Evolutionary conservation across 1,140 invertebrate genomes (phyloP).

Genomic region (Olivierus martensii): DNA sequence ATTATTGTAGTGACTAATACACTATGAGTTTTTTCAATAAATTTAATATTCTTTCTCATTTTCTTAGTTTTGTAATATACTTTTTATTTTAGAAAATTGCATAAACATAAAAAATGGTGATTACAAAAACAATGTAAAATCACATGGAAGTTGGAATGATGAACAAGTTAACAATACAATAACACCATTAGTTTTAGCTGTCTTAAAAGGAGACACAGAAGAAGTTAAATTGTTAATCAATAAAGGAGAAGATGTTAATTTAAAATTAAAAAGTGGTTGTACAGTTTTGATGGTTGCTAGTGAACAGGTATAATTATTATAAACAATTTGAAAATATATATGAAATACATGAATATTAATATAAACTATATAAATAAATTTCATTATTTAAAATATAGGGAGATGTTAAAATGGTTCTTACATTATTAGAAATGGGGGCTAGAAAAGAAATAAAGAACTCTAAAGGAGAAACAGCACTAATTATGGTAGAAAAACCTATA

Average conservation of each 20-base stretch:
- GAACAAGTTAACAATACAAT: no score
- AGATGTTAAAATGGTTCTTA: constrained; percentile 20
- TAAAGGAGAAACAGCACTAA: constrained; percentile 25
- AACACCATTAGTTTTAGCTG: neutral
- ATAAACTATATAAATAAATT: neutral
- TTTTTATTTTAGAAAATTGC: no score
- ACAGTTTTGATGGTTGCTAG: constrained; percentile 26
- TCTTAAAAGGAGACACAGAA: constrained; percentile 4
- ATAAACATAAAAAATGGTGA: no score
- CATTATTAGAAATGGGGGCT: constrained; percentile 24
- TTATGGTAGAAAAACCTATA: constrained; percentile 22
- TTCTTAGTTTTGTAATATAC: no score
- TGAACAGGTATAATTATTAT: constrained; percentile 22
- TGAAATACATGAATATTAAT: neutral
- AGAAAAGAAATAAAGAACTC: constrained; percentile 23
- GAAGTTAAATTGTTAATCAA: constrained; percentile 3
- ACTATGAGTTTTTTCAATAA: no score
- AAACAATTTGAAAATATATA: neutral
- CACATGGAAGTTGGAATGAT: no score
- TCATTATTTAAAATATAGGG: constrained; percentile 18
- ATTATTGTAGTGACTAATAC: no score
- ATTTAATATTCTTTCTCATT: no score
- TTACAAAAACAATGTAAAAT: no score
- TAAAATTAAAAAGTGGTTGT: constrained; percentile 22
- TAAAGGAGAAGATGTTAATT: constrained; percentile 18